A percentile compares a stretch with the other conserved stretches of the same genome.
Evolutionary conservation across 2,888 invertebrate species (phyloP).

Genomic region (Nomada fucata): DNA sequence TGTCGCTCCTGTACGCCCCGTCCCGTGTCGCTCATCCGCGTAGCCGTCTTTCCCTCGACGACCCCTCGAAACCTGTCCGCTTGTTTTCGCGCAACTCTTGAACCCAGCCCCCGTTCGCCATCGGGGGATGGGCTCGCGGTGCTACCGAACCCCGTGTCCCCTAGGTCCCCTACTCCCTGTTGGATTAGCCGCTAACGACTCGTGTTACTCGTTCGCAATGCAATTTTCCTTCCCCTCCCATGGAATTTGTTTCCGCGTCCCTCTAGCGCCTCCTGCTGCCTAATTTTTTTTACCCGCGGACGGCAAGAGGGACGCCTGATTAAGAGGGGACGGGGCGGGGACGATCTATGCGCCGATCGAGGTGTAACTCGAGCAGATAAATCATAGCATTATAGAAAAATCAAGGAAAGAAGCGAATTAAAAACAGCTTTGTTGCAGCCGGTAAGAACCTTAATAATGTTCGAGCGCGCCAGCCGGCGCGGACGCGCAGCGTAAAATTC

Average conservation of each 20-base stretch:
- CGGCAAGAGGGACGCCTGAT: slow-evolving; percentile 22
- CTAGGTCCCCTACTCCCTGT: slow-evolving; percentile 65
- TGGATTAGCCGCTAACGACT: slow-evolving; percentile 81
- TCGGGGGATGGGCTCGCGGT: slow-evolving; percentile 20
- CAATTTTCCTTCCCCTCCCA: slow-evolving; percentile 69
- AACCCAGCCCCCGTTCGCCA: slow-evolving; percentile 56
- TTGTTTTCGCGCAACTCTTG: slow-evolving; percentile 78
- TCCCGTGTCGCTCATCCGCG: slow-evolving; percentile 53
- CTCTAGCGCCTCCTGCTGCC: slow-evolving; percentile 4
- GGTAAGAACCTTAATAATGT: slow-evolving; percentile 74
- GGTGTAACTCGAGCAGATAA: background rate
- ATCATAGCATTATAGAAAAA: background rate
- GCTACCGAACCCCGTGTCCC: slow-evolving; percentile 51
- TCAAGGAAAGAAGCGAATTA: background rate
- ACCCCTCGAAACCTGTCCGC: slow-evolving; percentile 65
- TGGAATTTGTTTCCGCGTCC: background rate
- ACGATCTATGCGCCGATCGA: slow-evolving; percentile 23
- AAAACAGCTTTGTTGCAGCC: slow-evolving; percentile 47
- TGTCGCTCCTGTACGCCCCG: slow-evolving; percentile 18
- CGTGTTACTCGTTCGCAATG: slow-evolving; percentile 77
- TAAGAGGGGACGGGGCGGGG: slow-evolving; percentile 17
- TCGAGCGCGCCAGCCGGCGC: slow-evolving; percentile 66
- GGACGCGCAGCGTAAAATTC: slow-evolving; percentile 78
- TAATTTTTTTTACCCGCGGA: slow-evolving; percentile 21
- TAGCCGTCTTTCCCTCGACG: slow-evolving; percentile 47